Evolutionary conservation across 2,113 vertebrate genomes (phyloP), one percentile per base, ranked within the genome.

Genomic region (Siphamia tubifer): DNA sequence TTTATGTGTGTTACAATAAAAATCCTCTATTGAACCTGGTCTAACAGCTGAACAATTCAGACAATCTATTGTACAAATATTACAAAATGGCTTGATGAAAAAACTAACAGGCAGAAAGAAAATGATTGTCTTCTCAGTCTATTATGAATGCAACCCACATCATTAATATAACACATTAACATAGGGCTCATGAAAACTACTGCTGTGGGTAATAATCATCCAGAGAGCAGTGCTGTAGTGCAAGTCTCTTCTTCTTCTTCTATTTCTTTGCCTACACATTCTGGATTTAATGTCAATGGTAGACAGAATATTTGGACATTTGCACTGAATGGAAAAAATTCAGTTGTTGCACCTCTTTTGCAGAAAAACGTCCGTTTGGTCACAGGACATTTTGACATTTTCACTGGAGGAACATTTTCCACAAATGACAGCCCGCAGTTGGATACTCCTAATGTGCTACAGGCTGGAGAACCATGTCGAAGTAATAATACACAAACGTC

Each of bases 261-360:
- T 20, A 13, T 67, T 25, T 67, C 48, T 61, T 60, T 16, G 25
- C 54, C 65, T 42, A 48, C 66, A 43, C 68, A 49, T 58, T 51
- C n/a, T 6, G 19, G 2, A 24, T 51, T 49, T 54, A 25, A 23
- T 45, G 38, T 40, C 55, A 58, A 17, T 8, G 43, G 42, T 24
- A 39, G 47, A 69, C 30, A 23, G 53, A 56, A 39, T 49, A 38
- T 63, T 76, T 74, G 68, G 42, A 13, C 53, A 38, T 63, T 76
- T 74, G 68, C 42, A 13, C 8, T 0, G 8, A 13, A 4, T 7
- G 12, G 31, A 56, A 66, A 71, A 36, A 51, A 56, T 11, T 66
- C 21, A 31, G 57, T 61, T 57, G 56, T 47, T 31, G 38, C 54
- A 34, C 45, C 65, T 28, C 45, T 68, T 31, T 45, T 30, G 15